Evolutionary conservation across 2,888 invertebrate species (phyloP), one percentile per base, ranked within the genome.

Genomic region (Drosophila barbarae): DNA sequence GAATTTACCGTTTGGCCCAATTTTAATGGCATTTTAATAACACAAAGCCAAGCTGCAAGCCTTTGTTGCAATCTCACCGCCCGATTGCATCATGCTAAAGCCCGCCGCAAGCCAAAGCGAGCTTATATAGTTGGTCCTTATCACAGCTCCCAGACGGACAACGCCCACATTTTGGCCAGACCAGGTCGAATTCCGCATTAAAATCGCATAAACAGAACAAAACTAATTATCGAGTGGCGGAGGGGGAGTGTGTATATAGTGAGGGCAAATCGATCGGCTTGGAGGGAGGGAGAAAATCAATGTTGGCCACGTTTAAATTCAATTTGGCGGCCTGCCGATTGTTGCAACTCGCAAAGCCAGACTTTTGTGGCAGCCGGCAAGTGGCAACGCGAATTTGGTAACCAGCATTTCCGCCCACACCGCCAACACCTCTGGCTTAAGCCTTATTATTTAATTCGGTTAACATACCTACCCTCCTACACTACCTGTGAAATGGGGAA

Each of bases 291-390:
- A 46, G 13, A 46, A 68, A 82, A 83, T 82, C 85, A 85, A 83
- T 79, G 72, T 76, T 80, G 64, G 85, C 68, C 77, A 80, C 72
- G 75, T 71, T 79, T 72, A 77, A 79, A 79, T 79, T 79, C 70
- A 79, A 79, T 79, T 85, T 78, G 55, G 72, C 53, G 57, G 59
- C 63, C 63, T 69, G 67, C 64, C 58, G 78, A 71, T 80, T 81
- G 72, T 75, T 78, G 76, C 63, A 63, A 68, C 42, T 59, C 15
- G 21, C 64, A 46, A 13, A 51, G 46, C 30, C 18, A 18, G 46
- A 59, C 50, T 65, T 9, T 46, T 46, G 46, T 46, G 42, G 46
- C 32, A 53, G 32, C 67, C n/a, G 13, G 52, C 35, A n/a, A 55
- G 54, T 51, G 52, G 54, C 66, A 51, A 21, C 51, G 35, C 32